Base-by-base conservation (phyloP, 2,888 invertebrate species). In the Carterocephalus palaemon region DNA sequence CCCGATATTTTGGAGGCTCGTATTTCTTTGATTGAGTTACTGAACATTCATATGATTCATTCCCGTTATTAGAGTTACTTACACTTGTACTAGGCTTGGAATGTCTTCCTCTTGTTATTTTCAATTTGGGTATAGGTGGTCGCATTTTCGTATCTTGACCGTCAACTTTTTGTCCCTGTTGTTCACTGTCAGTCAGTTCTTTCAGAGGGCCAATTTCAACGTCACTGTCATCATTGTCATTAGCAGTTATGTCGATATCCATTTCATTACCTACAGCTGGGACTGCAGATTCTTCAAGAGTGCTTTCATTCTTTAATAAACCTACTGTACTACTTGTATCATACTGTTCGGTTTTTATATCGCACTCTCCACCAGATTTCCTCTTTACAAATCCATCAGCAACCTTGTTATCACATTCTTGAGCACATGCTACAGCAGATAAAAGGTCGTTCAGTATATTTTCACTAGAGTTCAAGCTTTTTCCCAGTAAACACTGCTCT, bases 401-500 rank as follows among this genome's bases (percentile, higher is more conserved):
- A 54, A 53, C 77, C 65, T 90, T 90, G 51, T 88, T 89, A 50
- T 88, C 88, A 62, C 88, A 89, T 60, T 89, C 89, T 51, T 90
- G 88, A n/a, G 91, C 90, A 52, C 88, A 83, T 13, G 90, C 86
- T 15, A 91, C 88, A 2, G 90, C 89, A 1, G 89, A 88, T 34
- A 90, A 74, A 46, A 92, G 72, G 64, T 92, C 91, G 47, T 89
- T 88, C 48, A 89, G 77, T 46, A 91, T 89, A 15, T 85, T 88
- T 57, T 90, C 90, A 62, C 86, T 88, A 22, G 80, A 72, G 55
- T 67, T 83, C 24, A 73, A 56, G 56, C 74, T 86, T 61, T 88
- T 89, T 13, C 90, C 90, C 33, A 91, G 85, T 47, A 92, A 75
- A 63, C 92, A 92, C 65, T 92, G 92, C 66, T 92, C 92, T 48